phyloP scores from a whole-genome alignment of 2,797 vertebrate genomes.

The Alca torda region DNA sequence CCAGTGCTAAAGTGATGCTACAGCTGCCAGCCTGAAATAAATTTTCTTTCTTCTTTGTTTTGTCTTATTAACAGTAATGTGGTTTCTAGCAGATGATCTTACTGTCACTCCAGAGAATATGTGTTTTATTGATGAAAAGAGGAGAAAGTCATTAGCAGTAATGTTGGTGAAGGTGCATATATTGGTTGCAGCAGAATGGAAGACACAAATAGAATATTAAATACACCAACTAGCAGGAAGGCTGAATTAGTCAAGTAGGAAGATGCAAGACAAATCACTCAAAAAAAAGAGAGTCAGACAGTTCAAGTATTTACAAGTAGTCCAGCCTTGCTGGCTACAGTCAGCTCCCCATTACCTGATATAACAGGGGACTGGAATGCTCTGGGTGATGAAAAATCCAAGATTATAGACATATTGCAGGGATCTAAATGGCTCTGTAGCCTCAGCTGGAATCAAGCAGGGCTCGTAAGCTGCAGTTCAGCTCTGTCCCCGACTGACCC shows the following conservation, averaged over 20 bases:
- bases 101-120: background rate
- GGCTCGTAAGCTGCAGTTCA: background rate
- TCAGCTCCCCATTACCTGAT: background rate
- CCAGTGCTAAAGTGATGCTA: background rate
- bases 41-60: slow-evolving; percentile 10
- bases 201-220: slow-evolving; percentile 58
- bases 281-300: background rate
- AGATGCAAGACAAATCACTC: background rate
- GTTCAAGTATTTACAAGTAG: background rate
- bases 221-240: background rate
- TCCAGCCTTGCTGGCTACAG: background rate
- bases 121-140: slow-evolving; percentile 50
- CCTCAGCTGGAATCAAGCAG: background rate
- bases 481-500: background rate
- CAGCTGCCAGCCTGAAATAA: background rate
- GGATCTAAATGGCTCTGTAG: background rate
- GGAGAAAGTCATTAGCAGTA: slow-evolving; percentile 45
- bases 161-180: background rate
- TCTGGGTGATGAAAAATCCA: background rate
- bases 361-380: background rate
- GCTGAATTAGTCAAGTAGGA: background rate
- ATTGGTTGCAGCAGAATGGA: slow-evolving; percentile 3
- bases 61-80: slow-evolving; percentile 27
- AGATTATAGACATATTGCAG: background rate
- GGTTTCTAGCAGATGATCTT: slow-evolving; percentile 36